Base-by-base conservation (phyloP, 2,888 invertebrate species). In the Cosmorhoe ocellata region DNA sequence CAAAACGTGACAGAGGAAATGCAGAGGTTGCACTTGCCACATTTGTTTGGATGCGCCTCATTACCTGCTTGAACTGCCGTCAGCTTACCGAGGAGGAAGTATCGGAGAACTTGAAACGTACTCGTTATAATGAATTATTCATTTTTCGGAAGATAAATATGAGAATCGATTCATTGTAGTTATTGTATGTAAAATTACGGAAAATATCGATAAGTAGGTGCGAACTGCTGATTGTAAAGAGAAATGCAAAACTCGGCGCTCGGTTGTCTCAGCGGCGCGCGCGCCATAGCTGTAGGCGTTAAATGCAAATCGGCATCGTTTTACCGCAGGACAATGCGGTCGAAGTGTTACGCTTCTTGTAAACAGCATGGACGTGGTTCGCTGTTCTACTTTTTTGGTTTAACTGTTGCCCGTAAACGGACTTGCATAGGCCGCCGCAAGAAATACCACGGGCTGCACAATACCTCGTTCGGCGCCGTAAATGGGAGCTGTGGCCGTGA, bases 381-480 rank as follows among this genome's bases (percentile, higher is more conserved):
- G 84, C 79, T 81, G 88, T 84, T 84, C 84, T 84, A 87, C 90
- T 89, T 89, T 89, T 90, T 90, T 89, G 87, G 89, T 78, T 85
- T 83, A 88, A 82, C 79, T 79, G 76, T 79, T 70, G 67, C 69
- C 87, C 90, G 71, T 88, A 89, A 81, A 84, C 78, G 88, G 89
- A 56, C 63, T 58, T 70, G 78, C 74, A 88, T 79, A 88, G 84
- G 82, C 71, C 66, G 81, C 85, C 86, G 86, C 84, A 74, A 59
- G 76, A 81, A 81, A 84, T 86, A 79, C 85, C 79, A 67, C 76
- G 64, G 72, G 69, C 75, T 68, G 76, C 75, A 88, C 85, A 87
- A 88, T 86, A 80, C 77, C 76, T 80, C 83, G 81, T 77, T 80
- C 71, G 63, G 66, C 71, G 4, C 88, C 87, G 65, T 85, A 87